Percentiles rank a stretch among this genome's conserved stretches.
phyloP scores from a whole-genome alignment of 2,113 vertebrate genomes.

The Hucho hucho region DNA sequence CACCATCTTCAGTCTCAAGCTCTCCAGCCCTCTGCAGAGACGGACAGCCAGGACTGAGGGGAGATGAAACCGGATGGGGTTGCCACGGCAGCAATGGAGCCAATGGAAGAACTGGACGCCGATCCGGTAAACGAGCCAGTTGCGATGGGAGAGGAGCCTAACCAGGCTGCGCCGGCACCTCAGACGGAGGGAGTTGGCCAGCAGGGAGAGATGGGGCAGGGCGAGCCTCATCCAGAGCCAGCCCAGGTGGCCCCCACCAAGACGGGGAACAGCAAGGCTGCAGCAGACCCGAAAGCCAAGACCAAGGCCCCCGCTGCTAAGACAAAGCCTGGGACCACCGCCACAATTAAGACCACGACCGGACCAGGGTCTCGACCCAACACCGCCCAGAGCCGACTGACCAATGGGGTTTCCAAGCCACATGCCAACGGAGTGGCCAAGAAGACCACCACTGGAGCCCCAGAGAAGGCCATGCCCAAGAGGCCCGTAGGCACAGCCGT shows the following conservation, averaged over 20 bases:
- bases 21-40: constrained; percentile 39
- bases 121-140: constrained; percentile 58
- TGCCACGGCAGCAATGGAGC: constrained; percentile 67
- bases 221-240: constrained; percentile 40
- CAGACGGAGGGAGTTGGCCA: constrained; percentile 34
- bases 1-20: constrained; percentile 10
- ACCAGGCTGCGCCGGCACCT: constrained; percentile 52
- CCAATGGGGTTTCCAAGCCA: constrained; percentile 69
- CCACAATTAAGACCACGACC: constrained; percentile 43
- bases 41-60: constrained; percentile 50
- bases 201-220: constrained; percentile 42
- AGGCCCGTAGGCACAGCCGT: constrained; percentile 37
- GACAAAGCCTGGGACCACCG: constrained; percentile 59
- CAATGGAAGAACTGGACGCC: constrained; percentile 72
- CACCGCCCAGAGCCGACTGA: constrained; percentile 59
- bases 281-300: constrained; percentile 68
- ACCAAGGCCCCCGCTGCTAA: constrained; percentile 56
- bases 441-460: constrained; percentile 50
- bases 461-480: constrained; percentile 61
- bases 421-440: constrained; percentile 55
- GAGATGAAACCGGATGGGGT: constrained; percentile 81
- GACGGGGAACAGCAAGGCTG: constrained; percentile 51
- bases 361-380: constrained; percentile 55
- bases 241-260: constrained; percentile 60
- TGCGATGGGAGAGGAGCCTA: constrained; percentile 47